Evolutionary conservation across 2,797 vertebrate species (phyloP), one percentile per base, ranked within the genome.

Genomic region (Zalophus californianus): DNA sequence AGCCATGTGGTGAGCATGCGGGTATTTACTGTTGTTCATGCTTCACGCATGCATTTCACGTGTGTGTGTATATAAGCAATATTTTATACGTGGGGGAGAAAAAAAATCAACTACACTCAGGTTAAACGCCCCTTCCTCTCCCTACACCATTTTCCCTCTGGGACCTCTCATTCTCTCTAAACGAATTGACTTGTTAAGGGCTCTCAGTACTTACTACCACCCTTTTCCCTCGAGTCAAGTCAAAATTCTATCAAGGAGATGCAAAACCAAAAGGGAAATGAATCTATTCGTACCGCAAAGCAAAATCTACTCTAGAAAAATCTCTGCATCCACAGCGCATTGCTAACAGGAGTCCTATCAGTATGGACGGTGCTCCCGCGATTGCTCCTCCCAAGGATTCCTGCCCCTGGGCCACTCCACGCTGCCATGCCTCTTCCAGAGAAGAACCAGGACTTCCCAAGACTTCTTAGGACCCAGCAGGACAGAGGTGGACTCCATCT

Each of bases 251-350:
- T 15, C 4, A 1, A 54, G 87, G 60, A 80, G 41, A 83, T 0
- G 7, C 73, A 86, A 95, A 93, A 78, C 60, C 84, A 50, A 94
- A 94, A 77, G 77, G 87, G 96, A 96, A 94, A 92, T 72, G 25
- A 35, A 90, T 79, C 68, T 94, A 25, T 56, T 86, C 91, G 32
- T 8, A 18, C 9, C 15, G 6, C 80, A 82, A 82, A 88, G 92
- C 41, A 44, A 73, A 54, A 50, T 15, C 38, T 21, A 48, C 14
- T 62, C 56, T 52, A 86, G 58, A 72, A 95, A 82, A 84, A 58
- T 35, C 70, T 72, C 86, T 32, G 41, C 10, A 16, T 25, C 75
- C 50, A 77, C 21, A 68, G 52, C 25, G 11, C 35, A 32, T 5
- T 52, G 73, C 50, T 58, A 64, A 48, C 29, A 25, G 27, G 44